phyloP scores from a whole-genome alignment of 2,797 vertebrate genomes.

The Coreius guichenoti region DNA sequence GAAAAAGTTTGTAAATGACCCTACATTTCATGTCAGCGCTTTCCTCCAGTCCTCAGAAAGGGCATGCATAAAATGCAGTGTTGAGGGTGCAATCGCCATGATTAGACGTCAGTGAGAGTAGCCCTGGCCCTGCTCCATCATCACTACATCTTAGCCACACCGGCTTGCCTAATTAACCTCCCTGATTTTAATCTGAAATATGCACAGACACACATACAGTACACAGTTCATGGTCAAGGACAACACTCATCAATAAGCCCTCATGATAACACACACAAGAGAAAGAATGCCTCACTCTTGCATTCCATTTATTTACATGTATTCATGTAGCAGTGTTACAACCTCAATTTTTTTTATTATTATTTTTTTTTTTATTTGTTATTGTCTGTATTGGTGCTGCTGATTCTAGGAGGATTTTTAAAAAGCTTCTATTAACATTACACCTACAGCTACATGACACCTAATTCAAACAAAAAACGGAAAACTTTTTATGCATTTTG shows the following conservation, averaged over 20 bases:
- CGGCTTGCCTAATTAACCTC: constrained; percentile 19
- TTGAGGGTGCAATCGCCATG: constrained; percentile 16
- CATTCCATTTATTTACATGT: background rate
- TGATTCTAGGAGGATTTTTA: no score
- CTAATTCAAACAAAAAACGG: no score
- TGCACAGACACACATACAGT: background rate
- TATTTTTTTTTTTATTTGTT: no score
- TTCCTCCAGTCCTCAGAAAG: constrained; percentile 21
- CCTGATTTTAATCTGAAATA: constrained; percentile 23
- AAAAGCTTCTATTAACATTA: no score
- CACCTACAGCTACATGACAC: no score
- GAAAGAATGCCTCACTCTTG: background rate
- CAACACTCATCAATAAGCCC: constrained; percentile 16
- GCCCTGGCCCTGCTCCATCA: constrained; percentile 6
- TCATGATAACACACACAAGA: background rate
- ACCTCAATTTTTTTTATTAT: no score
- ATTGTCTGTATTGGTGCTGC: no score
- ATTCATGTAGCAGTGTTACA: background rate
- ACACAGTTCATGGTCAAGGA: constrained; percentile 6
- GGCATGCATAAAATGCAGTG: constrained; percentile 8
- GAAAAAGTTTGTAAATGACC: constrained; percentile 42
- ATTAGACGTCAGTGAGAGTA: constrained; percentile 13
- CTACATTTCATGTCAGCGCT: constrained; percentile 32
- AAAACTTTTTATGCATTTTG: no score
- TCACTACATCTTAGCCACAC: background rate